Percentiles rank a stretch among this genome's conserved stretches.
Evolutionary conservation across 2,888 invertebrate species (phyloP).

Genomic region (Oeneis ivallda): DNA sequence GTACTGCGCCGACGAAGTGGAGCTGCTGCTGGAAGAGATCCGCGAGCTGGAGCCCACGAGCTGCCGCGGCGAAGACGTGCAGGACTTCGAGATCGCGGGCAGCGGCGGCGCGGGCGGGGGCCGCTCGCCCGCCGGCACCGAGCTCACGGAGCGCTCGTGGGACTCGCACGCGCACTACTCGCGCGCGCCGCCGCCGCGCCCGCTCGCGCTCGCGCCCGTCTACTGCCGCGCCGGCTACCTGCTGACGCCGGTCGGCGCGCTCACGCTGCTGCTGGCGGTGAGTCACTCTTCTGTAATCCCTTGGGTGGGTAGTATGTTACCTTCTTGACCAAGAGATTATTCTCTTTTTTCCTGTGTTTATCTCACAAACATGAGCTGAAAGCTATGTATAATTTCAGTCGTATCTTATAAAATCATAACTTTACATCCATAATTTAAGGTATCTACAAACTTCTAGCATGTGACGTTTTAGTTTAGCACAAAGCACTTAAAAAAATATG

Average conservation of each 20-base stretch:
- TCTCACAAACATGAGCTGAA: too few species aligned
- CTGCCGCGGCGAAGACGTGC: conserved; percentile 77
- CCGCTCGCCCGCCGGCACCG: conserved; percentile 74
- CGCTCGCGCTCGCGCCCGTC: conserved; percentile 69
- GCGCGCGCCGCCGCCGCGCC: conserved; percentile 64
- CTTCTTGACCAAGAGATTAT: too few species aligned
- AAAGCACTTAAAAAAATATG: too few species aligned
- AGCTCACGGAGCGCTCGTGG: conserved; percentile 76
- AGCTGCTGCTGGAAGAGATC: conserved; percentile 79
- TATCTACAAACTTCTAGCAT: too few species aligned
- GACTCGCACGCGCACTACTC: conserved; percentile 79
- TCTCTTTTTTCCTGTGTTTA: too few species aligned
- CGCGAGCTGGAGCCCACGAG: conserved; percentile 79
- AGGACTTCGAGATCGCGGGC: conserved; percentile 82
- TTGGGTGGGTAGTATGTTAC: too few species aligned
- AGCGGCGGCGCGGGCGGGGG: conserved; percentile 73
- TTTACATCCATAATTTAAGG: too few species aligned
- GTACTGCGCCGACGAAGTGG: conserved; percentile 80
- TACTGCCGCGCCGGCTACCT: conserved; percentile 69
- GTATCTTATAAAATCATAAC: too few species aligned
- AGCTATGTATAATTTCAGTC: too few species aligned
- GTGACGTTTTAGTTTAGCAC: too few species aligned
- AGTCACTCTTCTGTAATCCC: conserved; percentile 23
- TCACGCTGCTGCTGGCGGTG: conserved; percentile 50
- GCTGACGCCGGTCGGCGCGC: conserved; percentile 44